Conservation (phyloP, 2,797 vertebrate genomes). For the Schizopygopsis malacanthus region DNA sequence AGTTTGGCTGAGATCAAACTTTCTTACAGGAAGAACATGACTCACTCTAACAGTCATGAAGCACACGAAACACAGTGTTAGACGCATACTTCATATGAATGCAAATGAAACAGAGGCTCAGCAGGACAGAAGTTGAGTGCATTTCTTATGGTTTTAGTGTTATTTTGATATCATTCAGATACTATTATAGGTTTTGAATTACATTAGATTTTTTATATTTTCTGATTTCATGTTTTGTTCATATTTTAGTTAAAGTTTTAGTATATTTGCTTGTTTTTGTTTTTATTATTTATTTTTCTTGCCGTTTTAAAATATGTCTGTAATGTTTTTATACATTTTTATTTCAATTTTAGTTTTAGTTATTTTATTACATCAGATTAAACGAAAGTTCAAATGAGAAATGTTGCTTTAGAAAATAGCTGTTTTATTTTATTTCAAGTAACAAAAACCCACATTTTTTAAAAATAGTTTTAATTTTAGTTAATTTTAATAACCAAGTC, state of each 20-base stretch:
- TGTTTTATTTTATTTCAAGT: not conserved
- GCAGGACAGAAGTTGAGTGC: not conserved
- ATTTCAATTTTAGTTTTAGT: not conserved
- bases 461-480: not conserved
- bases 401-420: not conserved
- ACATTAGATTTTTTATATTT: not conserved
- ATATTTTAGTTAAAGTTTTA: not conserved
- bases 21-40: slow-evolving; percentile 27
- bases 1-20: slow-evolving; percentile 39
- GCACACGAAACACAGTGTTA: not conserved
- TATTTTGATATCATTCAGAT: not conserved
- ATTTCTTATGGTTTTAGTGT: not conserved
- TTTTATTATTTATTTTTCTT: not conserved
- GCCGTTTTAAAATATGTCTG: not conserved
- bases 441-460: not conserved
- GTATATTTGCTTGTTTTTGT: not conserved
- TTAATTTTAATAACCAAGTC: too few species aligned
- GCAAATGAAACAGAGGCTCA: not conserved
- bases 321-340: not conserved
- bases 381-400: not conserved
- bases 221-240: not conserved
- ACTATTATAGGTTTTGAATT: not conserved
- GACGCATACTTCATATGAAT: not conserved
- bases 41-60: not conserved
- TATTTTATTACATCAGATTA: not conserved